phyloP scores from a whole-genome alignment of 2,113 vertebrate genomes.

The Epinephelus fuscoguttatus region DNA sequence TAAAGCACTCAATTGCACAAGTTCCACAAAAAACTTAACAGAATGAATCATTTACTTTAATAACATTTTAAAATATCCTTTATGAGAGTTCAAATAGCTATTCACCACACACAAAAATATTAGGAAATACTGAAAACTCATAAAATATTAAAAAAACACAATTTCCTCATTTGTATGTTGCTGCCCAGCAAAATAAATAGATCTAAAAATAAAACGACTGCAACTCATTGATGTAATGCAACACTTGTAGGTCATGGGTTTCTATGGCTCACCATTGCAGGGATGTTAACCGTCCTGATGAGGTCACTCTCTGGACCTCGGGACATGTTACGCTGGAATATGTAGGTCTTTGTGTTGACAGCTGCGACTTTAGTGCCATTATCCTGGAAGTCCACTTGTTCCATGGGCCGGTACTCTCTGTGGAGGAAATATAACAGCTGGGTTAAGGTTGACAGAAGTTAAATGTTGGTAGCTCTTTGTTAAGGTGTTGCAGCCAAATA shows the following conservation, averaged over 20 bases:
- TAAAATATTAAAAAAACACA: not conserved
- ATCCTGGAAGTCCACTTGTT: conserved; percentile 88
- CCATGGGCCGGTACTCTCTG: conserved; percentile 93
- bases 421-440: conserved; percentile 19
- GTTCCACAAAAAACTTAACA: not conserved
- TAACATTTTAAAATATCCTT: no score
- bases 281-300: conserved; percentile 94
- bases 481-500: not conserved
- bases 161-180: not conserved
- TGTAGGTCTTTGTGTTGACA: conserved; percentile 91
- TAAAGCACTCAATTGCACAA: not conserved
- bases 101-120: not conserved
- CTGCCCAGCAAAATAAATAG: not conserved
- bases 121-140: not conserved
- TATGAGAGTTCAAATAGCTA: not conserved
- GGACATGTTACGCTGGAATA: conserved; percentile 91
- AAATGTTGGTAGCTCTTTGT: not conserved
- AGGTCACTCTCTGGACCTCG: conserved; percentile 90
- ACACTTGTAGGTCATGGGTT: not conserved
- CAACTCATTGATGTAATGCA: not conserved
- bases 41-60: not conserved
- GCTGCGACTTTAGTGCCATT: conserved; percentile 92
- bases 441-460: not conserved
- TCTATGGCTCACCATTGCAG: conserved; percentile 89
- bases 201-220: not conserved